Evolutionary conservation across 1,140 invertebrate genomes (phyloP), one percentile per base, ranked within the genome.

Genomic region (Andricus grossulariae): DNA sequence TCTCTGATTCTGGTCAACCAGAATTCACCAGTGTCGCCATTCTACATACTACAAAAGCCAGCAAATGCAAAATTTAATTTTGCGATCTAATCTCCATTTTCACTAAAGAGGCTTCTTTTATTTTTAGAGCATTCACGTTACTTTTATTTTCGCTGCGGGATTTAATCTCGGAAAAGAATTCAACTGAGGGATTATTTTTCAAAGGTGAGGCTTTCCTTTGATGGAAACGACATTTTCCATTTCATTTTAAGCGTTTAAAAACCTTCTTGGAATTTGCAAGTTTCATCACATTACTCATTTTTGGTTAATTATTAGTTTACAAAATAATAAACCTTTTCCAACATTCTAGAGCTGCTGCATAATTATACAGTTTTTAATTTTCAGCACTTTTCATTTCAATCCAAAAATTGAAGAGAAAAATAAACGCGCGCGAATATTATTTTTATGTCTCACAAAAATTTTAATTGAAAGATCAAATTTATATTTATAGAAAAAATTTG

Each of bases 11-110:
- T 66, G 60, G 60, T 66, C 13, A 16, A 66, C 16, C 21, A 39
- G 25, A 66, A 66, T 66, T 66, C 60, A 66, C 60, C 25, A 45
- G 39, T 45, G 60, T n/a, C 60, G 39, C 60, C 45, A 66, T 66
- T 66, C 39, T 10, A 16, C 60, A 32, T 16, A 66, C 60, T n/a
- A 39, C 60, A 66, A 66, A 66, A 39, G 60, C 32, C 60, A 66
- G 25, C 32, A 39, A 39, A 66, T 66, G 32, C 25, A 45, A 66
- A 66, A 66, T 66, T 66, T 66, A 66, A 66, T 66, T 32, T 66
- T 32, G 57, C 57, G 57, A 39, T 66, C 57, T 39, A 66, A 66
- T 66, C 57, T 66, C 25, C 8, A 39, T 39, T 39, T 39, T 39
- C 39, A 39, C 39, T 39, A 39, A 39, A 39, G 5, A 4, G 7